Conservation (phyloP, 1,140 invertebrate species). For the Nasonia giraulti region DNA sequence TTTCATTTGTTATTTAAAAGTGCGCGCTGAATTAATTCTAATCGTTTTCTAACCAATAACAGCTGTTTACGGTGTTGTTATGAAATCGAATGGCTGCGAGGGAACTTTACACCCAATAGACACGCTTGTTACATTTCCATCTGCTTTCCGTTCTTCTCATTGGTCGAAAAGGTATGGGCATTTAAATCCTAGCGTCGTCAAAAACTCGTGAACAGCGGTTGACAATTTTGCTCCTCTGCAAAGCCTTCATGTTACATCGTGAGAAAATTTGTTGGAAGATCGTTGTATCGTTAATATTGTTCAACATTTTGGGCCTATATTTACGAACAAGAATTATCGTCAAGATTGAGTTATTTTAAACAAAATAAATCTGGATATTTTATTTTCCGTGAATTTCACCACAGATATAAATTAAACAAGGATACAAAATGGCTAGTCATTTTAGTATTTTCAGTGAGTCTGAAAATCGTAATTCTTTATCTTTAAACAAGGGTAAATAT, state of each 20-base stretch:
- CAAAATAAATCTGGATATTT: too few species aligned
- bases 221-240: neutral
- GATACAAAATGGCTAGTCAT: slow-evolving; percentile 59
- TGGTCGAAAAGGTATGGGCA: neutral
- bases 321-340: too few species aligned
- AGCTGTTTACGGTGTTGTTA: too few species aligned
- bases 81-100: too few species aligned
- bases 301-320: too few species aligned
- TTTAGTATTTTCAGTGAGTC: slow-evolving; percentile 57
- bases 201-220: neutral
- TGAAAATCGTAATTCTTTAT: neutral
- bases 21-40: too few species aligned
- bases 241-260: too few species aligned
- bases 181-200: neutral
- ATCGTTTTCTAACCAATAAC: too few species aligned
- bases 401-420: too few species aligned
- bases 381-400: too few species aligned
- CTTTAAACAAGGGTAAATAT: slow-evolving; percentile 18
- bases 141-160: neutral
- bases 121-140: neutral
- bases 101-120: neutral
- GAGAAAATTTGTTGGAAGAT: neutral
- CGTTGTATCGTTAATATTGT: neutral
- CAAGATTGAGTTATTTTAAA: too few species aligned
- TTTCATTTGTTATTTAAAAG: too few species aligned